Base-by-base conservation (phyloP, 2,888 invertebrate genomes). In the Caenorhabditis sp. region DNA sequence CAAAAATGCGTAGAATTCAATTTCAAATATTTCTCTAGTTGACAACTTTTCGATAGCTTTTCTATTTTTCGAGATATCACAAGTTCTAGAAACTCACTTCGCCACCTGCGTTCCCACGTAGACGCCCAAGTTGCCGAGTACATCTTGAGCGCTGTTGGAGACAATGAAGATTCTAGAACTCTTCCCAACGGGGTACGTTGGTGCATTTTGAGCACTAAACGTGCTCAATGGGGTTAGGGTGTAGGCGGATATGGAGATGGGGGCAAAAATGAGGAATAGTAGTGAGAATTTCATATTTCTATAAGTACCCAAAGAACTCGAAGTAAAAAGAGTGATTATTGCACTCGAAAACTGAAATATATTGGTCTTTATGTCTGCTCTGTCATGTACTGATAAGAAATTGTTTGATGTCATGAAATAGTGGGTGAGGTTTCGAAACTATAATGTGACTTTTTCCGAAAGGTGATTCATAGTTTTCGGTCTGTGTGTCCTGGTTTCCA, bases 151-250 rank as follows among this genome's bases (percentile, higher is more conserved):
- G 14, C 19, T 19, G 14, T n/a, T 47, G 1, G 47, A 47, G 5
- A 47, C 47, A 19, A 47, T 47, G 10, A 47, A 47, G 5, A 47
- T 47, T 19, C 47, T n/a, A 10, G 47, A 47, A 47, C 47, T 47
- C 19, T 19, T 47, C 19, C 19, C 47, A 19, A 47, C 47, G 5
- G 4, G 47, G 19, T 47, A 47, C 5, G n/a, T 47, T 47, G 47
- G 47, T 19, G 47, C 47, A 47, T 47, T 47, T 47, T n/a, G 47
- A 47, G 47, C 19, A 47, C 47, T 47, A 47, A n/a, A 47, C 1
- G 19, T n/a, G 19, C 19, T 47, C 47, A 47, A 19, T 1, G 47
- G 47, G 47, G 3, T 19, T 19, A 47, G 47, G 7, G 19, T 19
- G 19, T 47, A 47, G 19, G 47, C n/a, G 19, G n/a, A 47, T 47